Evolutionary conservation across 2,797 vertebrate genomes (phyloP), one percentile per base, ranked within the genome.

Genomic region (Pangasius sanitwongsei): DNA sequence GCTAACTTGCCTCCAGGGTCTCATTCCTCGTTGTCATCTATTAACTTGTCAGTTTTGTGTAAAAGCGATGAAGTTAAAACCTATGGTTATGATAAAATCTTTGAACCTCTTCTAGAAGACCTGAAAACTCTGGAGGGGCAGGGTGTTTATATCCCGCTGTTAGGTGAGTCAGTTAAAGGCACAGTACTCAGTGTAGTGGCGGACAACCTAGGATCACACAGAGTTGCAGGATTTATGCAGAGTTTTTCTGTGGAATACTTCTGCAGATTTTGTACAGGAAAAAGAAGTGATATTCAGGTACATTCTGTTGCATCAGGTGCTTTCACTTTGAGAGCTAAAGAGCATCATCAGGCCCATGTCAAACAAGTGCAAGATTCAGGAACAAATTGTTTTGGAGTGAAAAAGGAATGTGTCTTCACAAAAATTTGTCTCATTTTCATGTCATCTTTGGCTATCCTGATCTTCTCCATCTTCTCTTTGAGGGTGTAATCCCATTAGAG

Each of bases 401-500:
- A 67, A 53, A 67, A 34, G 12, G 8, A 37, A 48, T 84, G 63
- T 34, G 11, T n/a, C 41, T 69, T 86, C 20, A 74, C 25, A 37
- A 75, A 61, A 74, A 25, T 0, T 63, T 86, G 41, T 12, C 41
- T 23, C 85, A 86, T 86, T 77, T 86, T 65, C 57, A 78, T 63
- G 72, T 65, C n/a, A 41, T 65, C 4, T 44, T n/a, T 61, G 74
- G 86, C 9, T 77, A 86, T 31, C 55, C 55, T 16, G 74, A 78
- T 63, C 18, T 87, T 41, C 31, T n/a, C 13, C 72, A 86, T 86
- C 57, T 78, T 44, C 18, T 78, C n/a, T 87, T 78, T 63, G 57
- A 87, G 77, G 57, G 74, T 34, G 63, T 86, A 41, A 55, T 86
- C 11, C 55, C 85, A n/a, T 41, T 78, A 77, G 70, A 77, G 37